phyloP scores from a whole-genome alignment of 2,888 invertebrate species.

The Abrostola triplasia region DNA sequence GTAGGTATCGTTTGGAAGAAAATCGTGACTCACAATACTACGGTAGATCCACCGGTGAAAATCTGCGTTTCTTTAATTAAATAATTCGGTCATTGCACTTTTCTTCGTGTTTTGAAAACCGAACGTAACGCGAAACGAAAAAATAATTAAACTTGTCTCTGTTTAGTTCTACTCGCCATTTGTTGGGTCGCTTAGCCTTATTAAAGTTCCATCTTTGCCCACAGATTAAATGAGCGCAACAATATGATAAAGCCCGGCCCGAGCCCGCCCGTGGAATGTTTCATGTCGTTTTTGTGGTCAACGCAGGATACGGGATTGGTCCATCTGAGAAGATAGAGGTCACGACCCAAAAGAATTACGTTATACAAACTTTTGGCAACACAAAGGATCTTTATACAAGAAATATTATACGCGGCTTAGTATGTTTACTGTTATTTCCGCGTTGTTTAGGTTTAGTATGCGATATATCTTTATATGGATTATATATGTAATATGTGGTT shows the following conservation, averaged over 20 bases:
- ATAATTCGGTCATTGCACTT: slow-evolving; percentile 33
- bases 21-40: not conserved
- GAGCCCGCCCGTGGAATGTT: slow-evolving; percentile 8
- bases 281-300: slow-evolving; percentile 15
- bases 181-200: slow-evolving; percentile 3
- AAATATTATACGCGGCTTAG: slow-evolving; percentile 33
- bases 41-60: slow-evolving; percentile 24
- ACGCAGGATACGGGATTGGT: slow-evolving; percentile 7
- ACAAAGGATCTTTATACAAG: slow-evolving; percentile 18
- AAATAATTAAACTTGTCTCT: slow-evolving; percentile 3
- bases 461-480: not conserved
- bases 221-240: slow-evolving; percentile 20
- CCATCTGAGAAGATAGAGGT: slow-evolving; percentile 31
- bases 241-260: slow-evolving; percentile 20
- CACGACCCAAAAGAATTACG: slow-evolving; percentile 32
- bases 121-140: slow-evolving; percentile 1
- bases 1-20: slow-evolving; percentile 7
- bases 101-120: slow-evolving; percentile 21
- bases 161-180: slow-evolving; percentile 19
- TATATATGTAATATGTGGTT: not conserved
- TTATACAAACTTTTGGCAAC: slow-evolving; percentile 11
- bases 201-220: slow-evolving; percentile 14
- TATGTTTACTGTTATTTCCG: slow-evolving; percentile 36
- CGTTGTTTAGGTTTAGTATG: slow-evolving; percentile 9
- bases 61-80: slow-evolving; percentile 19